phyloP scores from a whole-genome alignment of 2,888 invertebrate genomes.

The Sphinx pinastri region DNA sequence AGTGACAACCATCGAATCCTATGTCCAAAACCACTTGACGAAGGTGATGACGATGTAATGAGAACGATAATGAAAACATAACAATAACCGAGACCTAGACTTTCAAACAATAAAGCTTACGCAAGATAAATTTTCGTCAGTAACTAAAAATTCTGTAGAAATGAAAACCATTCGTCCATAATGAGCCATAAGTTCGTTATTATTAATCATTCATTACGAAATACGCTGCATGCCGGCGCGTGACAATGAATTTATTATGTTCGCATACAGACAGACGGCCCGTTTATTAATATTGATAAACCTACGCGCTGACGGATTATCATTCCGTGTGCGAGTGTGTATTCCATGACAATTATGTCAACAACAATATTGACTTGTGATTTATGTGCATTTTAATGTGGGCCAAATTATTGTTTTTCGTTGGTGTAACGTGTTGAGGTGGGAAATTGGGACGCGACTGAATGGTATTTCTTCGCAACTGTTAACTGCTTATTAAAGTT shows the following conservation, averaged over 20 bases:
- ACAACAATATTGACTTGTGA: constrained; percentile 19
- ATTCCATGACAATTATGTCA: constrained; percentile 18
- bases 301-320: constrained; percentile 33
- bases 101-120: background rate
- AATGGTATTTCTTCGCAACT: background rate
- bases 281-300: constrained; percentile 63
- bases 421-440: background rate
- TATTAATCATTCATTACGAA: constrained; percentile 53
- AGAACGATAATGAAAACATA: too few species aligned
- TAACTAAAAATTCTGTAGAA: background rate
- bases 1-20: too few species aligned
- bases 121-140: background rate
- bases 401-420: background rate
- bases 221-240: constrained; percentile 45
- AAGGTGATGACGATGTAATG: too few species aligned
- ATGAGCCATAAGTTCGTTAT: constrained; percentile 12
- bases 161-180: background rate
- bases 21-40: too few species aligned
- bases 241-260: constrained; percentile 61
- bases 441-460: background rate
- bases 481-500: background rate
- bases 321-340: constrained; percentile 6
- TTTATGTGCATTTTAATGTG: constrained; percentile 22
- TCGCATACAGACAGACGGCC: constrained; percentile 45
- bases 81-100: too few species aligned